Base-by-base conservation (phyloP, 2,113 vertebrate genomes). In the Corythornis madagascariensis region DNA sequence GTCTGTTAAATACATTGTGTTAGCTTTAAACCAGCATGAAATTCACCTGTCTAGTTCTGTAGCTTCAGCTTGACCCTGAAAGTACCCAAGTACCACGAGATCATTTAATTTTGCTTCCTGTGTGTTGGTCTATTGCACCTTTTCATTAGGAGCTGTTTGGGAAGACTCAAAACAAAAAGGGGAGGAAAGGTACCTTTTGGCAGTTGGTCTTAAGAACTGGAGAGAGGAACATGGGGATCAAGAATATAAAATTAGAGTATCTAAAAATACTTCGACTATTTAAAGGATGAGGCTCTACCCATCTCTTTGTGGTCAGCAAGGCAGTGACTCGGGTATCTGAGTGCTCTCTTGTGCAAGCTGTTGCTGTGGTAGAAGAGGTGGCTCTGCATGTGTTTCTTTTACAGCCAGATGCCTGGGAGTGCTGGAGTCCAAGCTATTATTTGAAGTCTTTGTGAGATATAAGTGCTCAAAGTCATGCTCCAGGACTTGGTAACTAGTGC, bases 361-460 rank as follows among this genome's bases (percentile, higher is more conserved):
- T 22, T 53, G 74, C 47, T 80, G 10, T 48, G 40, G 35, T 16
- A 17, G 65, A 19, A 55, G 79, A n/a, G 31, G 35, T 11, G 13
- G 16, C 13, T 11, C 1, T 35, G 11, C 5, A 0, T 20, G 29
- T 52, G 5, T 43, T 7, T 28, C 29, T 61, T 7, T 42, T 38
- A 8, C 9, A 61, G 45, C 13, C 72, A 73, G 19, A 42, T 42
- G 59, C 29, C 63, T 67, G 38, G 47, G 35, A 77, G 31, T 33
- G 28, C 45, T 59, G 14, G 21, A 57, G 28, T 55, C 69, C 76
- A 77, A 13, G 50, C 19, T 71, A 2, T 40, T 28, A 16, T 40
- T 70, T 66, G 28, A 77, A 83, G 28, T 42, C 47, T 25, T 56
- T 31, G 5, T 56, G 47, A 83, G 59, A 31, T 38, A 16, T 31